Evolutionary conservation across 2,888 invertebrate species (phyloP).

Genomic region (Tromatobia lineatoria): DNA sequence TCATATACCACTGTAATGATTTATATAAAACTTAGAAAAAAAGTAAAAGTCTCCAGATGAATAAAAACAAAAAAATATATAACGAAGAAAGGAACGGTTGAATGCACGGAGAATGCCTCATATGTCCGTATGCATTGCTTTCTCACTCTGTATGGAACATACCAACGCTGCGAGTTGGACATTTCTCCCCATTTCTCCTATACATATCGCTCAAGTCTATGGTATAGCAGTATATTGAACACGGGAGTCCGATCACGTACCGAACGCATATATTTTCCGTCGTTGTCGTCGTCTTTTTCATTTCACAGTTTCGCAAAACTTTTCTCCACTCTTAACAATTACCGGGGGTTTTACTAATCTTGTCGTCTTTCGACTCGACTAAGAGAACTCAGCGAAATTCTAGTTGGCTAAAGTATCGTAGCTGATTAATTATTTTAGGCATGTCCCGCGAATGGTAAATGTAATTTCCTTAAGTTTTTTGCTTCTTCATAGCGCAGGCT

Average conservation of each 20-base stretch:
- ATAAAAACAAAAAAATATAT: no score
- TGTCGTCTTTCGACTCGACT: constrained; percentile 1
- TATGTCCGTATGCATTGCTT: constrained; percentile 7
- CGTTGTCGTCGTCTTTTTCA: constrained; percentile 23
- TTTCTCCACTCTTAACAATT: constrained; percentile 27
- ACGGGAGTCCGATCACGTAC: constrained; percentile 62
- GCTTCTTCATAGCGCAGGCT: no score
- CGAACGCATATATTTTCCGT: constrained; percentile 61
- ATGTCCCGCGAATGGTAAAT: neutral
- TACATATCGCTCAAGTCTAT: constrained; percentile 49
- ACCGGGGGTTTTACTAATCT: neutral
- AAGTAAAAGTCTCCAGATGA: no score
- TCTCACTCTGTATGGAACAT: neutral
- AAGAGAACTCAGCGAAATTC: neutral
- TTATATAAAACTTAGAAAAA: no score
- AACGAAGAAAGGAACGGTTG: no score
- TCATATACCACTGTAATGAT: no score
- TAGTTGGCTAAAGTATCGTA: neutral
- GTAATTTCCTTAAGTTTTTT: neutral
- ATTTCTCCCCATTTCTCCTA: constrained; percentile 37
- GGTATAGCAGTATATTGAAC: constrained; percentile 43
- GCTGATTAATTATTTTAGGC: neutral
- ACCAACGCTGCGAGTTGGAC: constrained; percentile 7
- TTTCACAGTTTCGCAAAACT: constrained; percentile 33
- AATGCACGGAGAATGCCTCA: neutral